Percentiles rank a stretch among this genome's conserved stretches.
phyloP scores from a whole-genome alignment of 2,113 vertebrate species.

The Lophotis ruficrista region DNA sequence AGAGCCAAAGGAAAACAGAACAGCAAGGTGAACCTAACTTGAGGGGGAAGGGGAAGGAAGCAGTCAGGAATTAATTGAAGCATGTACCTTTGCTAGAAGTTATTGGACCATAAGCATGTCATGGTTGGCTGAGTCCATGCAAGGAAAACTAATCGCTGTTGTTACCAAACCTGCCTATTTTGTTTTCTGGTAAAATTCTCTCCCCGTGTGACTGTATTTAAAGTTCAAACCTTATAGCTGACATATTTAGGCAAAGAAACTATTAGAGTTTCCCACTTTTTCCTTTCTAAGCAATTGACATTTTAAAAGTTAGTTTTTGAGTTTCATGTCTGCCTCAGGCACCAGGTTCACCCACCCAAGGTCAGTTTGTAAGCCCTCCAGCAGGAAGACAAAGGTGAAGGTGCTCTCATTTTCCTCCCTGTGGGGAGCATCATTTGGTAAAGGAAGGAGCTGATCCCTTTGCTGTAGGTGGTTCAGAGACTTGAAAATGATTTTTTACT shows the following conservation, averaged over 20 bases:
- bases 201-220: background rate
- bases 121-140: background rate
- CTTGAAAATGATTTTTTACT: constrained; percentile 54
- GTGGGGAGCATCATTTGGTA: background rate
- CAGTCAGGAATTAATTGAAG: background rate
- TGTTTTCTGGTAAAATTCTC: background rate
- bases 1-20: background rate
- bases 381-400: background rate
- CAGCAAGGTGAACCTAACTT: background rate
- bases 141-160: background rate
- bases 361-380: background rate
- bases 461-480: background rate
- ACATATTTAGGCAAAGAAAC: background rate
- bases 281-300: background rate
- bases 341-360: background rate
- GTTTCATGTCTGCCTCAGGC: background rate
- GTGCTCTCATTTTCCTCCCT: background rate
- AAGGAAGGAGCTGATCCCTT: background rate
- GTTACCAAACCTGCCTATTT: background rate
- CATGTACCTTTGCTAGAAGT: background rate
- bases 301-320: background rate
- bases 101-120: background rate
- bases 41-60: background rate
- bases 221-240: background rate
- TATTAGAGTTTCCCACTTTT: background rate